Evolutionary conservation across 2,888 invertebrate genomes (phyloP), one percentile per base, ranked within the genome.

Genomic region (Coenonympha glycerion): DNA sequence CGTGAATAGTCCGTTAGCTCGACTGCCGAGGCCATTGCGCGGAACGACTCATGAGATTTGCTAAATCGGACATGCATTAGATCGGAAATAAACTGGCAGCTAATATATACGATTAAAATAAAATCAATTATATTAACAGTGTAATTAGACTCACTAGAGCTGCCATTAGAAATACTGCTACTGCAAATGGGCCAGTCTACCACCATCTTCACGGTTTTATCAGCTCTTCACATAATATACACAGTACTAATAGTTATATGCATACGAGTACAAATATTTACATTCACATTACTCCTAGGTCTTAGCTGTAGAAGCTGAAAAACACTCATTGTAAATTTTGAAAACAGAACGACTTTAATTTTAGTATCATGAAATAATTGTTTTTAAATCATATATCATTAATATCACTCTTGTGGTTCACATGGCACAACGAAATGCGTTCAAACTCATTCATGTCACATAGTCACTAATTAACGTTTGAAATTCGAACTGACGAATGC

Each of bases 401-500:
- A n/a, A n/a, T n/a, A n/a, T n/a, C n/a, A n/a, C n/a, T n/a, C n/a
- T n/a, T n/a, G n/a, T n/a, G n/a, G n/a, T n/a, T 11, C 6, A 33
- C 6, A 15, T 33, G 54, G 55, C 57, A 55, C 55, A 61, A 55
- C 47, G 56, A 54, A 59, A 2, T 31, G 16, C 15, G 2, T 33
- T 30, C 2, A 24, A 8, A 37, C n/a, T 13, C 4, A 13, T 21
- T 22, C 2, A 9, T 13, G 22, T 22, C 19, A 1, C 22, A 9
- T 15, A 22, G 9, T 39, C 3, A 39, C 4, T 39, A 22, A 8
- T 22, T 37, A 22, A 48, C 55, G 51, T 63, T 61, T 60, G 52
- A 68, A 68, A 65, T 65, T 55, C 49, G 62, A 72, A 84, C 82
- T 77, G 77, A 85, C 86, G 69, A 84, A 83, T 58, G 71, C 69